These are phyloP conservation scores for Dryococelus australis DNA, from an alignment of 2,888 invertebrate genomes.

Conservation along the genomic window DNA sequence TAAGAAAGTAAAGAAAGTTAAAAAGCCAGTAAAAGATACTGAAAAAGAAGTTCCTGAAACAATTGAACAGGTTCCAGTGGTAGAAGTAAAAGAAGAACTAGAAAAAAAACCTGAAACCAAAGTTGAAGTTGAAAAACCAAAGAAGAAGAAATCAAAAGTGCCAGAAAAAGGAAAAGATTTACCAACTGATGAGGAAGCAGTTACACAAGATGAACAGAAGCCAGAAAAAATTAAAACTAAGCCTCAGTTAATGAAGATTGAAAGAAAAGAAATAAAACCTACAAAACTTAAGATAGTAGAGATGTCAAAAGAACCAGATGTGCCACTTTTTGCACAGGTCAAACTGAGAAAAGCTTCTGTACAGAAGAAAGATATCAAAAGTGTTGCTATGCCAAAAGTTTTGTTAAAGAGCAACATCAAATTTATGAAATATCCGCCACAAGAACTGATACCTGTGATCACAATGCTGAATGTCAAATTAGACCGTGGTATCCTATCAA, in stretches of 20 bases:
- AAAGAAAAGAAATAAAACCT: conserved; percentile 63
- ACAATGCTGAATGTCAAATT: conserved; percentile 61
- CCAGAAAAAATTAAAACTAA: conserved; percentile 45
- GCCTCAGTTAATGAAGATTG: conserved; percentile 64
- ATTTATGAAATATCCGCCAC: conserved; percentile 63
- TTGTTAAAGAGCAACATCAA: conserved; percentile 76
- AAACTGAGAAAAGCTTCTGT: conserved; percentile 70
- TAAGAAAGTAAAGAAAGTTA: conserved; percentile 31
- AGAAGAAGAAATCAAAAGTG: conserved; percentile 33
- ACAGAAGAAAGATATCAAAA: conserved; percentile 60
- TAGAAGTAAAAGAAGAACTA: conserved; percentile 54
- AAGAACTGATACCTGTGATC: conserved; percentile 62
- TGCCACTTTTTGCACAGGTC: conserved; percentile 69
- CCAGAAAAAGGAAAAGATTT: conserved; percentile 46
- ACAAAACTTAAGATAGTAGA: conserved; percentile 67
- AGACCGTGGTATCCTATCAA: conserved; percentile 72
- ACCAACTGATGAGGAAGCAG: conserved; percentile 52
- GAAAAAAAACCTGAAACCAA: conserved; percentile 51
- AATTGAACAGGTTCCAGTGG: conserved; percentile 48
- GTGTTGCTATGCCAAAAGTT: conserved; percentile 67
- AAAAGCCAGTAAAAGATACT: conserved; percentile 44
- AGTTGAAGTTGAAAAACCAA: conserved; percentile 47
- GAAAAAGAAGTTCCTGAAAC: conserved; percentile 50
- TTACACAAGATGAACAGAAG: conserved; percentile 30
- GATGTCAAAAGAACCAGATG: conserved; percentile 56